Conservation (phyloP, 1,140 invertebrate genomes). For the Adoxophyes honmai region DNA sequence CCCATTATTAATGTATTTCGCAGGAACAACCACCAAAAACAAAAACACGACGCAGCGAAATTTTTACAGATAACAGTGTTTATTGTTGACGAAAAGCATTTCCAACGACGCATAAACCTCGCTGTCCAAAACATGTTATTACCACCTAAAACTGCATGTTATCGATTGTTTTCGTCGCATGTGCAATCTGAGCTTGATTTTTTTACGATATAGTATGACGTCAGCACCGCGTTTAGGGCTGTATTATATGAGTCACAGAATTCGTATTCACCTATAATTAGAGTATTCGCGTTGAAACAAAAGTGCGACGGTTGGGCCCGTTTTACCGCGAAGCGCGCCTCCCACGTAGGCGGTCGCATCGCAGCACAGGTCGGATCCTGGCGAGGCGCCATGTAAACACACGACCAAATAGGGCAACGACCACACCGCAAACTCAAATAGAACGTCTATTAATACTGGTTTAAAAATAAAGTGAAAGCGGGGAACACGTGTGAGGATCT, state of each 20-base stretch:
- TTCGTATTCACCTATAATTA: too few species aligned
- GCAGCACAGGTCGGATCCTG: slow-evolving; percentile 29
- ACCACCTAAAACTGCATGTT: slow-evolving; percentile 1
- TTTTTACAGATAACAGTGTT: not conserved
- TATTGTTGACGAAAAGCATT: not conserved
- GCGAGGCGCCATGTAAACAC: slow-evolving; percentile 60
- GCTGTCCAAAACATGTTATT: not conserved
- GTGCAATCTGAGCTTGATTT: too few species aligned
- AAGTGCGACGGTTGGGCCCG: not conserved
- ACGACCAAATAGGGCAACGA: slow-evolving; percentile 68
- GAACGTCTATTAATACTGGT: slow-evolving; percentile 58
- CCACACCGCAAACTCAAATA: slow-evolving; percentile 57
- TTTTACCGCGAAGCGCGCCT: slow-evolving; percentile 2
- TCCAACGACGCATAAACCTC: not conserved
- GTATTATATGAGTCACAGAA: too few species aligned
- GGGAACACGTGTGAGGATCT: slow-evolving; percentile 55
- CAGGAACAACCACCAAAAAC: not conserved
- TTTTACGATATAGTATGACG: too few species aligned
- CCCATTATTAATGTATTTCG: too few species aligned
- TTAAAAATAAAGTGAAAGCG: slow-evolving; percentile 55
- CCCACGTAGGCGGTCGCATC: slow-evolving; percentile 16
- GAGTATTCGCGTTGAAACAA: too few species aligned
- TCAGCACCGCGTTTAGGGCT: too few species aligned
- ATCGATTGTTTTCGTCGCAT: not conserved
- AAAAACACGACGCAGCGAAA: not conserved